Evolutionary conservation across 2,797 vertebrate species (phyloP).

Genomic region (Falco novaeseelandiae): DNA sequence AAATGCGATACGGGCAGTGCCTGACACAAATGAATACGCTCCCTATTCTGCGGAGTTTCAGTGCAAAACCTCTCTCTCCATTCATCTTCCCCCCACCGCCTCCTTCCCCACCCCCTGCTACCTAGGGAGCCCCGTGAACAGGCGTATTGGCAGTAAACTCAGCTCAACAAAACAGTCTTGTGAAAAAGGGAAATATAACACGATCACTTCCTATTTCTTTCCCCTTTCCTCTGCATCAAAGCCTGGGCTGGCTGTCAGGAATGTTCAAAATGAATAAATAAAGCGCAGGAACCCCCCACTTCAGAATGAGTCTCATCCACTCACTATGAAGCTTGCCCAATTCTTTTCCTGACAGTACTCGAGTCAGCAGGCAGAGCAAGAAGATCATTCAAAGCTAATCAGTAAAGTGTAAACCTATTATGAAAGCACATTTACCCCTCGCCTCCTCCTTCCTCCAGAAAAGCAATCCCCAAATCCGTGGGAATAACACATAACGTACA

Average conservation of each 20-base stretch:
- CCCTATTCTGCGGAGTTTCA: background rate
- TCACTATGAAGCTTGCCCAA: background rate
- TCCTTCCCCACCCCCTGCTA: background rate
- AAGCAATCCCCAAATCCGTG: slow-evolving; percentile 39
- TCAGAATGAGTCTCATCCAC: background rate
- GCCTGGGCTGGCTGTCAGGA: background rate
- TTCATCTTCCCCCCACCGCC: background rate
- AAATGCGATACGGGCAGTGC: background rate
- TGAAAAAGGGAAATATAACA: slow-evolving; percentile 35
- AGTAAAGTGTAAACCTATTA: slow-evolving; percentile 65
- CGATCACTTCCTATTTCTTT: slow-evolving; percentile 23
- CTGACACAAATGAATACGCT: slow-evolving; percentile 4
- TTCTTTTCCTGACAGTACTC: slow-evolving; percentile 54
- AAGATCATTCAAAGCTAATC: slow-evolving; percentile 61
- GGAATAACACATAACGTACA: background rate
- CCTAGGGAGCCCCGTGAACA: background rate
- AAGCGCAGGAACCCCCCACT: background rate
- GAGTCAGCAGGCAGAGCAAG: slow-evolving; percentile 61
- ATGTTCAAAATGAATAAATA: background rate
- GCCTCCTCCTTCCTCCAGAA: slow-evolving; percentile 4
- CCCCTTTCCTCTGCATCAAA: background rate
- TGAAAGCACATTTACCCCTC: slow-evolving; percentile 47
- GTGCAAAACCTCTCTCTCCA: background rate
- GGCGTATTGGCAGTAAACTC: background rate
- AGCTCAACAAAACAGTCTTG: slow-evolving; percentile 15